phyloP scores from a whole-genome alignment of 2,888 invertebrate species.

The Chloroclystis v-ata region DNA sequence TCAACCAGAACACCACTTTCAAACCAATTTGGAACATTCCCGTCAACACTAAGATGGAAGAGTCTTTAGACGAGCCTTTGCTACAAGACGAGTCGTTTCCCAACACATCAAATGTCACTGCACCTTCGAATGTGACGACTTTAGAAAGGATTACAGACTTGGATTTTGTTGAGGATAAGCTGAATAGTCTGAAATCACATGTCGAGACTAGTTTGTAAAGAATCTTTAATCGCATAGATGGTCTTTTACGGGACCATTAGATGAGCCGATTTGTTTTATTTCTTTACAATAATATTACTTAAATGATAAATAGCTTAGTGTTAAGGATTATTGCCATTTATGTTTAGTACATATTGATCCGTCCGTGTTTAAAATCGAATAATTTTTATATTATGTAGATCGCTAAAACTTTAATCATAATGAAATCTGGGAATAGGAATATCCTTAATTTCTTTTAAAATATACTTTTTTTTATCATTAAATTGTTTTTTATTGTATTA shows the following conservation, averaged over 20 bases:
- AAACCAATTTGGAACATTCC: conserved; percentile 52
- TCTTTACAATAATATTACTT: no score
- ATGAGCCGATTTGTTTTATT: no score
- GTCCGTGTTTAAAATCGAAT: not conserved
- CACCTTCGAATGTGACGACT: conserved; percentile 58
- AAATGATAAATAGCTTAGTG: no score
- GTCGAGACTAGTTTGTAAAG: conserved; percentile 59
- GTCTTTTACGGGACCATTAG: no score
- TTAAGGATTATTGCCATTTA: not conserved
- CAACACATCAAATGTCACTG: conserved; percentile 38
- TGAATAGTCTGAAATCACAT: conserved; percentile 56
- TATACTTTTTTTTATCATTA: no score
- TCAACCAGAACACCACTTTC: conserved; percentile 40
- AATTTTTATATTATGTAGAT: not conserved
- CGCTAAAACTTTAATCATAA: no score
- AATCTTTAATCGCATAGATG: no score
- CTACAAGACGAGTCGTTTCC: conserved; percentile 33
- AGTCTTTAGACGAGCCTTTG: conserved; percentile 37
- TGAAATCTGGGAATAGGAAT: no score
- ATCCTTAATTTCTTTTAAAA: no score
- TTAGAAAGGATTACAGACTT: conserved; percentile 68
- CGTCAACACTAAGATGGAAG: conserved; percentile 36
- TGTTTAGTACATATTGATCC: not conserved
- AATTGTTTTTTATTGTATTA: no score
- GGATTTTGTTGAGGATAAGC: conserved; percentile 60